phyloP scores from a whole-genome alignment of 1,140 invertebrate species.

The Nymphalis io region DNA sequence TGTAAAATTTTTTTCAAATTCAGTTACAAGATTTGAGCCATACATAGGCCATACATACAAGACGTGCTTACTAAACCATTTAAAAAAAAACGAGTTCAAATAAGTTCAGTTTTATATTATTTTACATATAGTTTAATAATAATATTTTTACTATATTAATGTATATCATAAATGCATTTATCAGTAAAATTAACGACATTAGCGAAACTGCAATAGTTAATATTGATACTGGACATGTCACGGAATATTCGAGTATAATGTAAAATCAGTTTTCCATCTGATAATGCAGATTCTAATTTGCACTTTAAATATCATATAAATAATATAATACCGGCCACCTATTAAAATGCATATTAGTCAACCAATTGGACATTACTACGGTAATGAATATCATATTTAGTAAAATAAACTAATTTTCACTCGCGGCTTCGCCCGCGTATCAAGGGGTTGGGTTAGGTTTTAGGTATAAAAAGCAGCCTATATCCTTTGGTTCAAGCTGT shows the following conservation, averaged over 20 bases:
- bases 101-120: no score
- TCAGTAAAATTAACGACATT: slow-evolving; percentile 30
- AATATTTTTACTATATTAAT: slow-evolving; percentile 4
- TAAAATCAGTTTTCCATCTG: slow-evolving; percentile 39
- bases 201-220: slow-evolving; percentile 27
- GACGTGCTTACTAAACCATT: no score
- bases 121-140: not conserved
- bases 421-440: no score
- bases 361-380: slow-evolving; percentile 33
- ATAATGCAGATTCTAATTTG: slow-evolving; percentile 44
- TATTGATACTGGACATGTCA: slow-evolving; percentile 33
- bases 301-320: slow-evolving; percentile 44
- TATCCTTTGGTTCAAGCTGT: no score
- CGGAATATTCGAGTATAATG: slow-evolving; percentile 36
- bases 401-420: no score
- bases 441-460: no score
- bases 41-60: no score
- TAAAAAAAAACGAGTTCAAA: no score
- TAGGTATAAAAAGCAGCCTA: no score
- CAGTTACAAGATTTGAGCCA: no score
- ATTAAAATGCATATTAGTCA: slow-evolving; percentile 46
- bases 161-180: not conserved
- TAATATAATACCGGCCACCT: slow-evolving; percentile 34
- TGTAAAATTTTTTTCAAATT: no score
- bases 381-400: slow-evolving; percentile 29